These are phyloP conservation scores for Picathartes gymnocephalus DNA, from an alignment of 2,113 vertebrate species.

Conservation along the genomic window DNA sequence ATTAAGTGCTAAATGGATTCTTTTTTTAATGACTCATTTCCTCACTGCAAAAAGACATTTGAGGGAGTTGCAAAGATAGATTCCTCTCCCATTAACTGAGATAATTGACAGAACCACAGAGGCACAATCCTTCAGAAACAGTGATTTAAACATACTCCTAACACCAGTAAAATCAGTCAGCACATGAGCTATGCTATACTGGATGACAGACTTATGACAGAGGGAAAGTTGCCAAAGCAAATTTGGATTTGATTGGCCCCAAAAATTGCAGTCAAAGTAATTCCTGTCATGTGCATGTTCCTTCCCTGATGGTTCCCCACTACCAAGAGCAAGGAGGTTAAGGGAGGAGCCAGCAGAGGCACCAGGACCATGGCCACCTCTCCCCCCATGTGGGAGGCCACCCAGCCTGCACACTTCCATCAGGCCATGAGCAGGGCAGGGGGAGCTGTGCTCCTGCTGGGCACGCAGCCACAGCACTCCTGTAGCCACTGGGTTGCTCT, in stretches of 20 bases:
- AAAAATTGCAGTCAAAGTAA: not conserved
- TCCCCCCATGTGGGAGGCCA: not conserved
- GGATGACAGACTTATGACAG: not conserved
- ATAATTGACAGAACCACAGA: not conserved
- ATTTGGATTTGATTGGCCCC: not conserved
- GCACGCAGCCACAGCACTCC: not conserved
- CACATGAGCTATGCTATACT: not conserved
- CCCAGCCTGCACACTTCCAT: fast-evolving
- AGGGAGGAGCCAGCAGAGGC: not conserved
- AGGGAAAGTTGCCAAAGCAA: not conserved
- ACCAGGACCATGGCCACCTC: fast-evolving
- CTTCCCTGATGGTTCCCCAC: not conserved
- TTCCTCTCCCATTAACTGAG: not conserved
- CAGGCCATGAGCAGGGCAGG: not conserved
- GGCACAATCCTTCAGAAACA: not conserved
- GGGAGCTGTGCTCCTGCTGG: not conserved
- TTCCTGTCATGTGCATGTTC: not conserved
- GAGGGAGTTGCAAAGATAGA: not conserved
- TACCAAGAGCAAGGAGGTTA: not conserved
- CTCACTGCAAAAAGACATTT: not conserved
- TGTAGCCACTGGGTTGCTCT: fast-evolving
- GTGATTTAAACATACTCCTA: not conserved
- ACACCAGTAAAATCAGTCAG: not conserved
- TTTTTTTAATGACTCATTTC: not conserved
- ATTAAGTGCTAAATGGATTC: not conserved